These are phyloP conservation scores for Brachionus paranguensis DNA, from an alignment of 1,140 invertebrate genomes.

Conservation along the genomic window DNA sequence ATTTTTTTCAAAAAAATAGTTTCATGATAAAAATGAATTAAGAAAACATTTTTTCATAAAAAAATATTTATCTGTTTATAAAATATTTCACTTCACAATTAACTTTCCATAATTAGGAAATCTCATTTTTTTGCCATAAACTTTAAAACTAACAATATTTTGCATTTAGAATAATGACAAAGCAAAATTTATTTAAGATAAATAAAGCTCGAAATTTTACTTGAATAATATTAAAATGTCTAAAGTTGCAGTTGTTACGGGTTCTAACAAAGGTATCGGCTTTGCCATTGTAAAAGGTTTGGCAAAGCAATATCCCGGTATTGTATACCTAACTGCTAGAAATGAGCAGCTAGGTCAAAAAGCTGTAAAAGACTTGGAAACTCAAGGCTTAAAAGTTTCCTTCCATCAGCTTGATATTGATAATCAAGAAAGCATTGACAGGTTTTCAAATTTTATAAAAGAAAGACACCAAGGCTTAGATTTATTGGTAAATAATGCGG, in stretches of 20 bases:
- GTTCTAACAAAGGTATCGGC: slow-evolving; percentile 40
- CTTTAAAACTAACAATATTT: not conserved
- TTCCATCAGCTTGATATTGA: slow-evolving; percentile 68
- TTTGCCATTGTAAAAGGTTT: slow-evolving; percentile 35
- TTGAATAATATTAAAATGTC: slow-evolving; percentile 26
- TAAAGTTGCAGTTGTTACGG: slow-evolving; percentile 39
- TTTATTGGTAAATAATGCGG: slow-evolving; percentile 76
- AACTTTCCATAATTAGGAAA: not conserved
- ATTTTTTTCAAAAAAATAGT: not conserved
- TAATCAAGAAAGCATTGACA: slow-evolving; percentile 60
- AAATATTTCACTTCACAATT: not conserved
- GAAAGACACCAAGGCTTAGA: slow-evolving; percentile 68
- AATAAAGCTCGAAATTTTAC: not conserved
- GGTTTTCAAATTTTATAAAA: slow-evolving; percentile 61
- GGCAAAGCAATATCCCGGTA: slow-evolving; percentile 1
- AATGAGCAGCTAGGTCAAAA: slow-evolving; percentile 59
- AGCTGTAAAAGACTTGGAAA: slow-evolving; percentile 59
- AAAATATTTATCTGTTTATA: not conserved
- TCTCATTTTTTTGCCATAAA: not conserved
- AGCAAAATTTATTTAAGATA: not conserved
- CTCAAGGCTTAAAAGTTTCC: slow-evolving; percentile 55
- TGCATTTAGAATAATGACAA: not conserved
- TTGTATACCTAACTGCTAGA: slow-evolving; percentile 50
- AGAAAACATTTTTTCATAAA: not conserved
- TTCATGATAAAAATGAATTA: not conserved